phyloP scores from a whole-genome alignment of 1,140 invertebrate genomes.

The Drosophila suzukii region DNA sequence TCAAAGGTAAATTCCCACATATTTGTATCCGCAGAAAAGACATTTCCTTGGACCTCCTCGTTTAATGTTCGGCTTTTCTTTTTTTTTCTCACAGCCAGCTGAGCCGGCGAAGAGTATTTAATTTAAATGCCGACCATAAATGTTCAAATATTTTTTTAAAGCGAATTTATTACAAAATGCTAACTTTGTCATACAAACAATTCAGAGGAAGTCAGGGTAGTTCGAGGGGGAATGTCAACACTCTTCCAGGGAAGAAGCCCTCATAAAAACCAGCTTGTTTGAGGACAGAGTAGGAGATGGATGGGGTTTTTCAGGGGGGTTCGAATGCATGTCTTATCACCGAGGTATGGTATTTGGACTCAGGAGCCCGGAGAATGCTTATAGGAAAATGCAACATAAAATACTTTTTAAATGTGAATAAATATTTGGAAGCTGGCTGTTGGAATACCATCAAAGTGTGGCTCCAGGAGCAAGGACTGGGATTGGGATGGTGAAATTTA shows the following conservation, averaged over 20 bases:
- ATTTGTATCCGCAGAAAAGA: conserved; percentile 1
- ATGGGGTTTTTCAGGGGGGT: conserved; percentile 7
- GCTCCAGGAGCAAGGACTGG: neutral
- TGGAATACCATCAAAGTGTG: conserved; percentile 38
- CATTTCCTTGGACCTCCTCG: conserved; percentile 5
- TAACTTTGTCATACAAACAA: conserved; percentile 77
- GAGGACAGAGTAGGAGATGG: neutral
- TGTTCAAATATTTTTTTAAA: conserved; percentile 69
- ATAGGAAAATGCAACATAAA: conserved; percentile 76
- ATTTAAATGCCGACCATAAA: conserved; percentile 75
- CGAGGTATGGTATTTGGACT: conserved; percentile 56
- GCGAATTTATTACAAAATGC: conserved; percentile 74
- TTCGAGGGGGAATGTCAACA: conserved; percentile 41
- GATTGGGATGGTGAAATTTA: neutral
- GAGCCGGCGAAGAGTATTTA: conserved; percentile 56
- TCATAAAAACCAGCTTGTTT: conserved; percentile 53
- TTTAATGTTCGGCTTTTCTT: conserved; percentile 10
- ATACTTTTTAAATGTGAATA: conserved; percentile 78
- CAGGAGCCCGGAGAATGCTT: conserved; percentile 53
- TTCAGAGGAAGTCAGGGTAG: conserved; percentile 24
- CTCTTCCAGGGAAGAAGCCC: conserved; percentile 8
- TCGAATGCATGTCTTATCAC: conserved; percentile 73
- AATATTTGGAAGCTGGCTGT: conserved; percentile 59
- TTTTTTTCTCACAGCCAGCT: conserved; percentile 6
- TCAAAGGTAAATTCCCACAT: neutral